Conservation (phyloP, 1,140 invertebrate species). For the Macrostomum lignano region DNA sequence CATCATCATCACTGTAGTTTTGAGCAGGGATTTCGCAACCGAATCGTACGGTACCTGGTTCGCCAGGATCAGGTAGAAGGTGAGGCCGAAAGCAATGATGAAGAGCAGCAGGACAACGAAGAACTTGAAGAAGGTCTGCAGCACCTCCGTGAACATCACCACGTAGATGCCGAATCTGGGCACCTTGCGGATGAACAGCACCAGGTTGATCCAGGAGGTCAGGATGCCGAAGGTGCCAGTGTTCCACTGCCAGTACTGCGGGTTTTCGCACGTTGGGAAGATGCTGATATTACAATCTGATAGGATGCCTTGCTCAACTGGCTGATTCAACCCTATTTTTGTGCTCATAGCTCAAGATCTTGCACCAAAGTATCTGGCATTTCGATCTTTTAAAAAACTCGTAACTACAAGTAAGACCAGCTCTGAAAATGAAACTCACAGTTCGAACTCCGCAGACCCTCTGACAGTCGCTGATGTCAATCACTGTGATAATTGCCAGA, state of each 20-base stretch:
- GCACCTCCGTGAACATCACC: slow-evolving; percentile 4
- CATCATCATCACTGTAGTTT: slow-evolving; percentile 13
- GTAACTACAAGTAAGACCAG: no score
- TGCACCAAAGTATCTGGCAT: no score
- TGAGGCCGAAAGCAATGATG: slow-evolving; percentile 3
- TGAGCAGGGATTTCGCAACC: slow-evolving; percentile 12
- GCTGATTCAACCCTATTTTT: no score
- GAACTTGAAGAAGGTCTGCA: slow-evolving; percentile 7
- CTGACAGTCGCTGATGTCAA: no score
- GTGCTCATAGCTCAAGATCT: no score
- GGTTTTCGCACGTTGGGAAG: no score
- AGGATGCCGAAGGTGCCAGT: slow-evolving; percentile 5
- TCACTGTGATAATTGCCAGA: no score
- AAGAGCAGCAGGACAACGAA: slow-evolving; percentile 7
- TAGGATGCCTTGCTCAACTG: no score
- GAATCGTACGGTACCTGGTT: slow-evolving; percentile 16
- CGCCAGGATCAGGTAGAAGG: slow-evolving; percentile 5
- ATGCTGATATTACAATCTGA: no score
- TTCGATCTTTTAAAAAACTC: no score
- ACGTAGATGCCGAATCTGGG: slow-evolving; percentile 7
- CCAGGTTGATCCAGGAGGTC: slow-evolving; percentile 6
- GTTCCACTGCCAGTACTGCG: slow-evolving; percentile 8
- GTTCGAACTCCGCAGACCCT: no score
- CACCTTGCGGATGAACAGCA: slow-evolving; percentile 6
- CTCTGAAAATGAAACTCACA: no score